Percentiles rank a stretch among this genome's conserved stretches.
These are phyloP conservation scores for Prorops nasuta DNA, from an alignment of 1,140 invertebrate genomes.

Conservation along the genomic window DNA sequence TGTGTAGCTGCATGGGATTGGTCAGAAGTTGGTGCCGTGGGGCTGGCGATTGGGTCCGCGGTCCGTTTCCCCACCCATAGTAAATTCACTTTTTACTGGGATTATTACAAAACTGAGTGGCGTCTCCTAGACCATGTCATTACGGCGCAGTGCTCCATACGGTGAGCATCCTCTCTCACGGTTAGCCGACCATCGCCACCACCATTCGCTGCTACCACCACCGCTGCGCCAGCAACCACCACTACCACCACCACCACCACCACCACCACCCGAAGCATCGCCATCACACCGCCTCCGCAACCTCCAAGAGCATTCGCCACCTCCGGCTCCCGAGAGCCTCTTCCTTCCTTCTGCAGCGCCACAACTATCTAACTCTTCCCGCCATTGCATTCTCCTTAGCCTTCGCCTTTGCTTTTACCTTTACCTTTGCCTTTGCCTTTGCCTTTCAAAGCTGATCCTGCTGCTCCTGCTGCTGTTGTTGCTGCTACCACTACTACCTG, in stretches of 20 bases:
- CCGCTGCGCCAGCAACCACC: not conserved
- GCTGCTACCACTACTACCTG: slow-evolving; percentile 21
- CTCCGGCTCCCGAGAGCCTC: not conserved
- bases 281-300: not conserved
- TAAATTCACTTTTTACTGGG: slow-evolving; percentile 57
- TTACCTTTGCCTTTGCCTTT: slow-evolving; percentile 4
- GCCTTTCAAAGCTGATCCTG: no score
- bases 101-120: slow-evolving; percentile 58
- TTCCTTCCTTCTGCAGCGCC: not conserved
- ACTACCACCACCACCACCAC: slow-evolving; percentile 4
- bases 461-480: slow-evolving; percentile 12
- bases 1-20: slow-evolving; percentile 51
- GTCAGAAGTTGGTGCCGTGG: slow-evolving; percentile 19
- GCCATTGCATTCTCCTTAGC: not conserved
- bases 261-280: slow-evolving; percentile 3
- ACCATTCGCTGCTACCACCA: not conserved
- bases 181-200: slow-evolving; percentile 15
- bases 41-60: slow-evolving; percentile 43
- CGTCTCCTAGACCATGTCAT: slow-evolving; percentile 58
- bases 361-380: slow-evolving; percentile 6
- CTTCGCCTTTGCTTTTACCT: not conserved
- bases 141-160: slow-evolving; percentile 54
- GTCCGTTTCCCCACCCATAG: slow-evolving; percentile 51
- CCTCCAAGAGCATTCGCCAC: not conserved
- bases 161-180: slow-evolving; percentile 44